A percentile compares a stretch with the other conserved stretches of the same genome.
phyloP scores from a whole-genome alignment of 2,797 vertebrate species.

The Clamator glandarius region DNA sequence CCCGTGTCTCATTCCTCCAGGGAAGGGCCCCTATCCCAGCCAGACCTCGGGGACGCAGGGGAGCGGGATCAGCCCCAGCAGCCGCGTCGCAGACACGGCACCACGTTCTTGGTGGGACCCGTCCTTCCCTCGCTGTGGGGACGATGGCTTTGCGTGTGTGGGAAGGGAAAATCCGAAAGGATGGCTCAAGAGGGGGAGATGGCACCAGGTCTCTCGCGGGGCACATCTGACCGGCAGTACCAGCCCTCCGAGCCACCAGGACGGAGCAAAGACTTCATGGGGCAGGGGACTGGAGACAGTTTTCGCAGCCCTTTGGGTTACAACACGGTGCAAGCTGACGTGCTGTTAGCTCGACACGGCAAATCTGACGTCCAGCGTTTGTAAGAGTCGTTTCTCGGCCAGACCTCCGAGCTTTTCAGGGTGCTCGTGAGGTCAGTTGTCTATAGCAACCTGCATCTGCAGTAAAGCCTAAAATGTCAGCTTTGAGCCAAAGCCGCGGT shows the following conservation, averaged over 20 bases:
- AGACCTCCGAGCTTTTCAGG: constrained; percentile 2
- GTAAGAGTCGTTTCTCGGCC: neutral
- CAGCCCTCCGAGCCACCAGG: neutral
- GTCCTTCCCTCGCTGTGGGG: neutral
- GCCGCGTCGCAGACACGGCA: too few relatives aligned
- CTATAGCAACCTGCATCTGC: constrained; percentile 1
- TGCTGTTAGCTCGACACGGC: neutral
- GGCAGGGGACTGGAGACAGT: neutral
- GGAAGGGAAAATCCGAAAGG: neutral
- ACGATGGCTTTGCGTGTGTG: neutral
- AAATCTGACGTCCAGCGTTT: neutral
- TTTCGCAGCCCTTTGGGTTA: neutral
- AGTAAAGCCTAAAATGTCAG: neutral
- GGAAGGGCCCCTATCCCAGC: neutral
- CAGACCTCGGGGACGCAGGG: neutral
- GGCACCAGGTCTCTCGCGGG: neutral
- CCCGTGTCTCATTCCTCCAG: neutral
- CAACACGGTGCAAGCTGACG: accelerated
- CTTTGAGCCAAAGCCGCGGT: neutral
- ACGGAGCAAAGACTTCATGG: neutral
- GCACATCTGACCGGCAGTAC: neutral
- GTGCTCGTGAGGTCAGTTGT: neutral
- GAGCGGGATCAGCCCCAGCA: neutral
- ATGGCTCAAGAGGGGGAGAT: neutral
- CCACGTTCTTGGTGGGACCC: too few relatives aligned